Evolutionary conservation across 1,140 invertebrate genomes (phyloP).

Genomic region (Sesamia nonagrioides): DNA sequence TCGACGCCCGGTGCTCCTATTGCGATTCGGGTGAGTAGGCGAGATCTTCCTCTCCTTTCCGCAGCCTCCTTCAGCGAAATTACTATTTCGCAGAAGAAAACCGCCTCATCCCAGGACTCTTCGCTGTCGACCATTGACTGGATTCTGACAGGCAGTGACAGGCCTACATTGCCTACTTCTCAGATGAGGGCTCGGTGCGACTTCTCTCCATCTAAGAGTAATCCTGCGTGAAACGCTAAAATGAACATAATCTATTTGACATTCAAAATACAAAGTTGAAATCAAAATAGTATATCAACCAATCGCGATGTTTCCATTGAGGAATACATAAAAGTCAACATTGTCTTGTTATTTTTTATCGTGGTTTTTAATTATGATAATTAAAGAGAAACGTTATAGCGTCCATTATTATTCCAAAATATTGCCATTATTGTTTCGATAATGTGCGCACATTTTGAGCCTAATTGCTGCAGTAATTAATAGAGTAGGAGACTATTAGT

Average conservation of each 20-base stretch:
- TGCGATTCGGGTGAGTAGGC: too few relatives aligned
- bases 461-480: constrained; percentile 10
- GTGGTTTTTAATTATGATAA: not conserved
- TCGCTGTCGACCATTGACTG: too few relatives aligned
- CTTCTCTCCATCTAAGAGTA: not conserved
- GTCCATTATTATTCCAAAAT: constrained; percentile 2
- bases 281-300: not conserved
- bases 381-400: not conserved
- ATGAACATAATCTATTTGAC: not conserved
- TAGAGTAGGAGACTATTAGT: constrained; percentile 13
- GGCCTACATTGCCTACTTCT: too few relatives aligned
- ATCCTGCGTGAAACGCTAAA: not conserved
- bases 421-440: not conserved
- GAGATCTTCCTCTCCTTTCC: too few relatives aligned
- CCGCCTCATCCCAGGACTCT: too few relatives aligned
- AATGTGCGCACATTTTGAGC: constrained; percentile 17
- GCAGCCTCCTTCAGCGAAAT: too few relatives aligned
- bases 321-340: not conserved
- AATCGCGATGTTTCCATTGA: not conserved
- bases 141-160: too few relatives aligned
- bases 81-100: too few relatives aligned
- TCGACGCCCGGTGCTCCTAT: too few relatives aligned
- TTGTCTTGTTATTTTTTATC: not conserved
- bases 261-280: not conserved
- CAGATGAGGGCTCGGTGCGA: too few relatives aligned